Base-by-base conservation (phyloP, 2,797 vertebrate genomes). In the Lepilemur ruficaudatus region DNA sequence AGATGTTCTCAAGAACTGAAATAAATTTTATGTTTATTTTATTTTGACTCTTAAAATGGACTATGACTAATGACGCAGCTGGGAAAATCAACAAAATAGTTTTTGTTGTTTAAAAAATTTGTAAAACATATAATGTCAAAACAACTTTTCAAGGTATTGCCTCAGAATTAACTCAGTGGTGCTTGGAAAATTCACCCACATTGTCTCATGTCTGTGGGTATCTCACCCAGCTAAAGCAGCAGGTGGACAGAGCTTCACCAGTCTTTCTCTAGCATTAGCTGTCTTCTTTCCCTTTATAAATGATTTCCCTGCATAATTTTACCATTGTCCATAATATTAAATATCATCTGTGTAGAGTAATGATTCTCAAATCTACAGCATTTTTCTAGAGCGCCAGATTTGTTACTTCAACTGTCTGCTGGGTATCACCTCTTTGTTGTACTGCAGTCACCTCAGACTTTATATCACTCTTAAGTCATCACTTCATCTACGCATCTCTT, bases 1-100 rank as follows among this genome's bases (percentile, higher is more conserved):
- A 89, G 81, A 61, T n/a, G 25, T 90, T 75, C 86, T 95, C 91
- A 96, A 59, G 23, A 94, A 75, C 23, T 84, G 75, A 92, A 46
- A 70, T 65, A 82, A n/a, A 87, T 69, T 78, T 82, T 73, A 43
- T 55, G 91, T 46, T 63, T 91, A 73, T 72, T 80, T 89, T 41
- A 67, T 91, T 94, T 69, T 89, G 63, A 63, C 32, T 57, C 48
- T 92, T 89, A 85, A 88, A 82, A 84, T 73, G 30, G 30, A 43
- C 11, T 17, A 12, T 38, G 59, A 70, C 30, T 70, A 83, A 55
- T 70, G 57, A 70, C 14, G 22, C 38, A 93, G 22, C 43, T 55
- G 18, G 32, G 12, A 78, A 92, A 84, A 75, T 30, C 57, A 80
- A 67, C 17, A 61, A 90, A 93, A 80, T 8, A 0, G 81, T 91